Base-by-base conservation (phyloP, 2,888 invertebrate species). In the Pristionchus maxplancki region DNA sequence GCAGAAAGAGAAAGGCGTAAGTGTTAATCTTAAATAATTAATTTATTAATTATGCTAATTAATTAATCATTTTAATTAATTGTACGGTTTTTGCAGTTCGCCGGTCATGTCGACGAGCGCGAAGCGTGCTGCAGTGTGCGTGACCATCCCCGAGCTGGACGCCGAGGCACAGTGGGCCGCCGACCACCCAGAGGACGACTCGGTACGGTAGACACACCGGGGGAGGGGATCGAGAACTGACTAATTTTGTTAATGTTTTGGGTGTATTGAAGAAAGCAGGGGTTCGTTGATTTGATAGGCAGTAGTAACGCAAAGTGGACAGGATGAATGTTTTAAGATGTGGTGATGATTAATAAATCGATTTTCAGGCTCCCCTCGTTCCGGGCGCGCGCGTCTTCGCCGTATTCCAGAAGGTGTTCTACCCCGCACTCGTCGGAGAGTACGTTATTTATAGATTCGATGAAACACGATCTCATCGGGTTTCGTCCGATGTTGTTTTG, bases 351-450 rank as follows among this genome's bases (percentile, higher is more conserved):
- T 40, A 37, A 64, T 64, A 1, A 11, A 48, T 31, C 44, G 31
- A 48, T 81, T 31, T 15, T 48, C 89, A 91, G 31, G 90, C 90
- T 4, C 90, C 91, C 0, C 90, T 91, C 53, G 89, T 89, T 5
- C 89, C 90, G 0, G 94, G 94, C 8, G 92, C 93, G 8, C 91
- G 94, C 3, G 94, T 94, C 28, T 93, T 91, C 82, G 94, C 94
- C 6, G 86, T 90, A 48, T 95, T 92, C 91, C 90, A 90, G 40
- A 92, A 92, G 86, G 89, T 90, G 11, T 94, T 90, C 89, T 94
- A 94, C 88, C 93, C 94, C 5, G 94, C 93, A 0, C 86, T 93
- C n/a, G 90, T 94, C n/a, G 87, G 90, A 82, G 89, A 89, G 88
- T 88, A 13, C 6, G 90, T 89, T 37, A 44, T 71, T 34, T n/a